phyloP scores from a whole-genome alignment of 2,797 vertebrate species.

The Chanos chanos region DNA sequence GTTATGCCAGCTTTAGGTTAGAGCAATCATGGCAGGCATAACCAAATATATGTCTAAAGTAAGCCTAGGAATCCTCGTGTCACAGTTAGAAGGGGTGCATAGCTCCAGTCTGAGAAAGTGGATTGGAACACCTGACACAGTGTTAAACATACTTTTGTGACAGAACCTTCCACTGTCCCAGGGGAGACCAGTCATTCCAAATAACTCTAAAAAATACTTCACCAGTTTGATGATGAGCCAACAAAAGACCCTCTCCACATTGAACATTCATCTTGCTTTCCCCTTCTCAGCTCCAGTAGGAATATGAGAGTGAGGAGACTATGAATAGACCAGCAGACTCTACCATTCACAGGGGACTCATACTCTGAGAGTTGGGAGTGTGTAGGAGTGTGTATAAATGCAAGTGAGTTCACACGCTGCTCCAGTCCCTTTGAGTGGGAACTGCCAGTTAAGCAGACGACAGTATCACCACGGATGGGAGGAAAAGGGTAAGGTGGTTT shows the following conservation, averaged over 20 bases:
- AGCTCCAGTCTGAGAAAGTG: too few species aligned
- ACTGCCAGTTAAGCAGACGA: conserved; percentile 24
- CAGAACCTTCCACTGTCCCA: conserved; percentile 24
- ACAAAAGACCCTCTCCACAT: conserved; percentile 34
- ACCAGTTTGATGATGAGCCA: conserved; percentile 32
- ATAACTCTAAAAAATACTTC: conserved; percentile 28
- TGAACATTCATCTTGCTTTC: conserved; percentile 24
- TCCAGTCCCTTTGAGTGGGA: conserved; percentile 19
- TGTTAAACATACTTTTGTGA: too few species aligned
- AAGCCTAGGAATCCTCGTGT: too few species aligned
- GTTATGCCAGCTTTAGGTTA: too few species aligned
- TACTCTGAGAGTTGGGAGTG: conserved; percentile 29
- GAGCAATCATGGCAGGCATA: too few species aligned
- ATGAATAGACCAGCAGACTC: conserved; percentile 31
- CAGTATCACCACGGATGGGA: conserved; percentile 35
- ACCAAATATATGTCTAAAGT: too few species aligned
- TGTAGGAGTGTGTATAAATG: conserved; percentile 1
- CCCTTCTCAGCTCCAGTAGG: conserved; percentile 38
- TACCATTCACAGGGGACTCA: conserved; percentile 24
- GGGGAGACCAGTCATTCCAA: neutral
- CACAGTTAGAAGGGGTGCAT: too few species aligned
- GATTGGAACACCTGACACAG: too few species aligned
- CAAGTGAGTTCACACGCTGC: conserved; percentile 21
- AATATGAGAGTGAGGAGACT: conserved; percentile 36
- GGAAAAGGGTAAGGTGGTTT: conserved; percentile 21